Evolutionary conservation across 2,797 vertebrate genomes (phyloP), one percentile per base, ranked within the genome.

Genomic region (Carcharodon carcharias): DNA sequence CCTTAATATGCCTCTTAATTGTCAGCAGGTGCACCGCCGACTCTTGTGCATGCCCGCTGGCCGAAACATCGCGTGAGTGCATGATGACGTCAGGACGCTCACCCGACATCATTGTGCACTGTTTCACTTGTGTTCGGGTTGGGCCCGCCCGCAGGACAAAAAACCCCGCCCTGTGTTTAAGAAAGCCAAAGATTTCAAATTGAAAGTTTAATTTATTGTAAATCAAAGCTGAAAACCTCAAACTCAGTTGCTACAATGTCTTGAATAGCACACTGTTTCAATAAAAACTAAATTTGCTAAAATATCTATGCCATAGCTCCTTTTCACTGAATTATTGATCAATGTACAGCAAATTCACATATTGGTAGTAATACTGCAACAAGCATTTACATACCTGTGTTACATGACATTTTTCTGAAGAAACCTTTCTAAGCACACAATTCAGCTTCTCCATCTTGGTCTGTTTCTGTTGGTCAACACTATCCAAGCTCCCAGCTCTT

Each of bases 371-470:
- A 28, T n/a, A 21, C n/a, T 45, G 40, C 21, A n/a, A 18, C 18
- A 67, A 26, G 14, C 23, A 23, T 45, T 26, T 93, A 45, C 45
- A 67, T 93, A 93, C 91, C 91, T 93, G 91, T 12, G 69, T 56
- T 35, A 56, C 7, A 56, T 73, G 28, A 50, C 31, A 95, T 73
- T 95, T 95, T 56, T 54, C 69, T 73, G 28, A 35, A 71, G 50
- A 56, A 56, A 95, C 28, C 54, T 97, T 97, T 96, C 97, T 98
- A 96, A 99, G 97, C 0, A 97, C 96, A 69, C 35, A 97, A 97
- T 98, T 98, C 45, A 99, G 97, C 96, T 97, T 97, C 96, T 98
- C 98, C 96, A 99, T 97, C 85, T 98, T 97, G 0, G 98, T 98
- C 91, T 97, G 98, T 50, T 97, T 96, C 69, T 97, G 97, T 89